Conservation (phyloP, 2,888 invertebrate genomes). For the Andrena flavipes region DNA sequence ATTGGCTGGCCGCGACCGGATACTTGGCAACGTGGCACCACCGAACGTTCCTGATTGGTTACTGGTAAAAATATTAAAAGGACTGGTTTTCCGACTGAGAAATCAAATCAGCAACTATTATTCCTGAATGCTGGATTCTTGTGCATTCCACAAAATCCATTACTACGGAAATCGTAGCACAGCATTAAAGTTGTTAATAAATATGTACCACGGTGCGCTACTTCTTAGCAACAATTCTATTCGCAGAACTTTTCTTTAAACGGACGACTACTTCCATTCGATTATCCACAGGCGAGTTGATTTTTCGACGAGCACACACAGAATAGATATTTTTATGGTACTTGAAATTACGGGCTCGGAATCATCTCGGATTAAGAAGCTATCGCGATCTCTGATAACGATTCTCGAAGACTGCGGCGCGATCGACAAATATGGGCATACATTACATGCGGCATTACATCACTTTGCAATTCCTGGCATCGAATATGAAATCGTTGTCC, state of each 20-base stretch:
- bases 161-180: background rate
- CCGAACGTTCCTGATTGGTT: conserved; percentile 78
- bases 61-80: conserved; percentile 64
- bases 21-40: conserved; percentile 85
- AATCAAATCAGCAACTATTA: conserved; percentile 77
- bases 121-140: conserved; percentile 21
- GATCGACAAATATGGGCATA: conserved; percentile 60
- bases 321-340: background rate
- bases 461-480: conserved; percentile 48
- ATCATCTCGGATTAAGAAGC: background rate
- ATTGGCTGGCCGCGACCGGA: conserved; percentile 78
- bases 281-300: background rate
- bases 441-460: conserved; percentile 50
- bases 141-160: conserved; percentile 24
- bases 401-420: background rate
- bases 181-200: background rate
- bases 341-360: background rate
- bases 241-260: background rate
- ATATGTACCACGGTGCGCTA: background rate
- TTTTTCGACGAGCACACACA: background rate
- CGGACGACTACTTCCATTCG: background rate
- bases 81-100: conserved; percentile 65
- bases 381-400: background rate
- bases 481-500: conserved; percentile 20
- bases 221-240: background rate